A percentile compares a stretch with the other conserved stretches of the same genome.
phyloP scores from a whole-genome alignment of 2,797 vertebrate species.

The Nyctalus aviator region DNA sequence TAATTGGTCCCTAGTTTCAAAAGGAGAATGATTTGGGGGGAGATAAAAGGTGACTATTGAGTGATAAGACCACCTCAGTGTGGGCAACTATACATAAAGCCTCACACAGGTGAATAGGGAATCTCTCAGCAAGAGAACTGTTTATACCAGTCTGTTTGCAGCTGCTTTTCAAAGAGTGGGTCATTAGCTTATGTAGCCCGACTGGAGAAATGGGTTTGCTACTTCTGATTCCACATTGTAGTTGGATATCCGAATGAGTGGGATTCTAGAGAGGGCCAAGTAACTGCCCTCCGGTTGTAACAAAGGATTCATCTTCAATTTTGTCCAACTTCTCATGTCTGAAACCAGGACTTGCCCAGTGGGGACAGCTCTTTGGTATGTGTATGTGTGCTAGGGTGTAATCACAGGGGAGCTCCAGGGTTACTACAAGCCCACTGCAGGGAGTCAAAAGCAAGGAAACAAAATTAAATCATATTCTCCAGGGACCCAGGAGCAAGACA shows the following conservation, averaged over 20 bases:
- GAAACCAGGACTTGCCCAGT: neutral
- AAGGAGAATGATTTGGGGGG: neutral
- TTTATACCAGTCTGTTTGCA: neutral
- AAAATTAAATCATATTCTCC: neutral
- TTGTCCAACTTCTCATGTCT: neutral
- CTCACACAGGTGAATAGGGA: neutral
- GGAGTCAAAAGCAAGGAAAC: conserved; percentile 8
- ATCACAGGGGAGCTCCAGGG: neutral
- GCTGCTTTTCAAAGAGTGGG: neutral
- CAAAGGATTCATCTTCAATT: neutral
- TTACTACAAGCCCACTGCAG: neutral
- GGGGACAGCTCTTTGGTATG: neutral
- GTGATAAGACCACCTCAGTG: neutral
- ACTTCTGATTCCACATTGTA: neutral
- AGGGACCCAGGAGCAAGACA: neutral
- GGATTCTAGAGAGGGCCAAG: neutral
- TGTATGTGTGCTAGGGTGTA: neutral
- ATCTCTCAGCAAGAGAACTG: neutral
- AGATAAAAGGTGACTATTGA: neutral
- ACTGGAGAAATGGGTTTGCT: neutral
- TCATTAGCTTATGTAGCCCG: neutral
- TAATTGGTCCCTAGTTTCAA: conserved; percentile 4
- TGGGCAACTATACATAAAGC: neutral
- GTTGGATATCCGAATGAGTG: neutral
- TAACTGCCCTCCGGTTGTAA: neutral